These are phyloP conservation scores for Dinocampus coccinellae DNA, from an alignment of 2,888 invertebrate species.

Conservation along the genomic window DNA sequence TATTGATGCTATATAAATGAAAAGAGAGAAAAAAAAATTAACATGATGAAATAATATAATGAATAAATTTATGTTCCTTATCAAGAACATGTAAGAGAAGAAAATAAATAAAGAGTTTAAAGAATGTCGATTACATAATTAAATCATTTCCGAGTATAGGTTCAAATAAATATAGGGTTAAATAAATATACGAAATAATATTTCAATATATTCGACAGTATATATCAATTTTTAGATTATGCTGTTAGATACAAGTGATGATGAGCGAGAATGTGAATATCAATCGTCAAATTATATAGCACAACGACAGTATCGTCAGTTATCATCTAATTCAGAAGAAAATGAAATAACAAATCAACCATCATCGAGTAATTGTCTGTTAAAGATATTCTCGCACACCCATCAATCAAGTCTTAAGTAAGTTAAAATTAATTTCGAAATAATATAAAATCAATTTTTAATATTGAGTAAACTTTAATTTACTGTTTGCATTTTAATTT, in stretches of 20 bases:
- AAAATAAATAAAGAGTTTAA: too few relatives aligned
- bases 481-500: too few relatives aligned
- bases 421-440: slow-evolving; percentile 23
- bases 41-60: too few relatives aligned
- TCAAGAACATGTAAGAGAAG: too few relatives aligned
- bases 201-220: not conserved
- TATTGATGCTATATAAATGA: too few relatives aligned
- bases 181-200: too few relatives aligned
- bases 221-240: slow-evolving; percentile 36
- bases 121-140: not conserved
- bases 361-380: slow-evolving; percentile 47
- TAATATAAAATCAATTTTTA: too few relatives aligned
- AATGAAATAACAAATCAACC: slow-evolving; percentile 43
- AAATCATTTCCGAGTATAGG: not conserved
- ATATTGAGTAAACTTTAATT: too few relatives aligned
- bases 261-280: slow-evolving; percentile 51
- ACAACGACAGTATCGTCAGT: slow-evolving; percentile 72
- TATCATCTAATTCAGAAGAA: slow-evolving; percentile 41
- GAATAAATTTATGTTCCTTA: too few relatives aligned
- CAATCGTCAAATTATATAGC: slow-evolving; percentile 69
- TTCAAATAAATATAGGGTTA: too few relatives aligned
- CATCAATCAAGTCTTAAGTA: slow-evolving; percentile 42
- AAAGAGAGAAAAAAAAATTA: too few relatives aligned
- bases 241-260: slow-evolving; percentile 54
- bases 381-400: slow-evolving; percentile 55